Base-by-base conservation (phyloP, 2,888 invertebrate species). In the Piscicola geometra region DNA sequence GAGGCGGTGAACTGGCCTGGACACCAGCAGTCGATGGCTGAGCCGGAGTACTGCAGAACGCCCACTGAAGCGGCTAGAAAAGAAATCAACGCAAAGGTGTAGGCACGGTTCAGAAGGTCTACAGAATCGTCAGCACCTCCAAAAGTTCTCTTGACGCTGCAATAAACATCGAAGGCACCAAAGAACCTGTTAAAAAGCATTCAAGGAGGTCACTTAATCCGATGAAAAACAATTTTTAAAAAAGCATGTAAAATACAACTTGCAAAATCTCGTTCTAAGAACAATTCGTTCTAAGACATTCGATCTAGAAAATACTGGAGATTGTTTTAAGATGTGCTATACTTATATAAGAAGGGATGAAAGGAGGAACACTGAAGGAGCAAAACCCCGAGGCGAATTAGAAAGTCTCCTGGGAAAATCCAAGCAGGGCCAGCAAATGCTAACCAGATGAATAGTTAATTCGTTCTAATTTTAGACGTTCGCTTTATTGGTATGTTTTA, bases 1-100 rank as follows among this genome's bases (percentile, higher is more conserved):
- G 76, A 76, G 18, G 56, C 25, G 5, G 87, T 86, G 82, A 87
- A 87, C 80, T 87, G 85, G 1, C 86, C 86, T 25, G 86, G 86
- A 74, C 86, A 85, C 86, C 86, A 86, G 79, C 86, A 80, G 69
- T 94, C 94, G 84, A 85, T 84, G n/a, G 84, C 84, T 72, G 84
- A 83, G 3, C 85, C 85, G 36, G 85, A 84, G 80, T 84, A 85
- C 79, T 85, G 85, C 60, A 85, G 82, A 47, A 85, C 82, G 71
- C 83, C 83, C 69, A 85, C 83, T 66, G 85, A 82, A 60, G 85
- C 82, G 0, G 85, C 83, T 79, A 85, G 84, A 36, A 85, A 81
- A 69, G 84, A 82, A 71, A 85, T 81, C 25, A 85, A 79, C n/a
- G 82, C 84, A 28, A 84, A 83, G 3, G 85, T 85, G 80, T 85